A percentile compares a stretch with the other conserved stretches of the same genome.
These are phyloP conservation scores for Chironomus striatipennis DNA, from an alignment of 1,140 invertebrate genomes.

Conservation along the genomic window DNA sequence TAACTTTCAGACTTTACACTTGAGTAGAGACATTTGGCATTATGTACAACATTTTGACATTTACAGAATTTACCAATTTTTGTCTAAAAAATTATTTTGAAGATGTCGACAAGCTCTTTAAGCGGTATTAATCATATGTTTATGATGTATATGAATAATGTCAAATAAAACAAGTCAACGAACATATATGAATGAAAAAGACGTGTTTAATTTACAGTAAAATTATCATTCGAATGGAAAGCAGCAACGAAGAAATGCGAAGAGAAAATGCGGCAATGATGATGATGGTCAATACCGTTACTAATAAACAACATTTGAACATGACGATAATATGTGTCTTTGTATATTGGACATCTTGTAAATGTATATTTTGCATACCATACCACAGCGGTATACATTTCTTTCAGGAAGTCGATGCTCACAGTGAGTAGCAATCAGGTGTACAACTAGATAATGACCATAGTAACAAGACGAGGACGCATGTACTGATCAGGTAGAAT, in stretches of 20 bases:
- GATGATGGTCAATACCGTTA: slow-evolving; percentile 1
- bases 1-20: too few species aligned
- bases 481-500: background rate
- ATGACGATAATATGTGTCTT: background rate
- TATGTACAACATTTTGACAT: too few species aligned
- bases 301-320: background rate
- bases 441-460: background rate
- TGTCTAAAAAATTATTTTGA: too few species aligned
- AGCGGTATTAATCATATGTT: too few species aligned
- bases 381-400: background rate
- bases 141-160: too few species aligned
- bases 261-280: background rate
- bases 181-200: background rate
- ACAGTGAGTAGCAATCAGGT: background rate
- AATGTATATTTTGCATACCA: background rate
- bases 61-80: too few species aligned
- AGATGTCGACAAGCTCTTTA: too few species aligned
- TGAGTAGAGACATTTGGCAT: too few species aligned
- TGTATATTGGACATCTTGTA: background rate
- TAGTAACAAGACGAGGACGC: background rate
- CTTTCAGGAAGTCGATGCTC: background rate
- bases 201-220: slow-evolving; percentile 14
- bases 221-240: background rate
- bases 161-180: background rate
- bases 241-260: background rate